phyloP scores from a whole-genome alignment of 2,888 invertebrate genomes.

The Sialis lutaria region DNA sequence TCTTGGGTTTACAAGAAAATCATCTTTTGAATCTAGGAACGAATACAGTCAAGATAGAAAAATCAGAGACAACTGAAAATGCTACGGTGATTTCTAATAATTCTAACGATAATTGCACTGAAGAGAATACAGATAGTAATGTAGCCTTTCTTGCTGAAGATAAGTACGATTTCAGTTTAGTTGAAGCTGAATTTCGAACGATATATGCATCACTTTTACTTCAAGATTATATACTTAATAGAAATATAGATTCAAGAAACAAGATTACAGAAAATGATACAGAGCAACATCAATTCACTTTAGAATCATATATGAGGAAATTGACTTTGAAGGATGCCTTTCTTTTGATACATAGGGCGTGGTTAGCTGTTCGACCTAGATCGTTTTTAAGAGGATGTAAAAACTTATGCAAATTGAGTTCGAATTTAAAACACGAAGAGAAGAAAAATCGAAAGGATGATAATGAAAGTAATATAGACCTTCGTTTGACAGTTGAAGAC shows the following conservation, averaged over 20 bases:
- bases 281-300: conserved; percentile 6
- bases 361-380: conserved; percentile 25
- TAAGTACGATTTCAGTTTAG: conserved; percentile 1
- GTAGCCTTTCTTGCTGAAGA: background rate
- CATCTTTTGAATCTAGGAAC: no score
- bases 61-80: no score
- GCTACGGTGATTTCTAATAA: no score
- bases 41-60: no score
- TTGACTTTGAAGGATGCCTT: conserved; percentile 28
- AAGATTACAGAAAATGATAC: background rate
- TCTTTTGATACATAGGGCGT: conserved; percentile 26
- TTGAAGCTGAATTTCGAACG: conserved; percentile 4
- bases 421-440: background rate
- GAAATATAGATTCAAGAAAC: no score
- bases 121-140: no score
- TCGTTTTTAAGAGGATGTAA: conserved; percentile 24
- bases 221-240: conserved; percentile 1
- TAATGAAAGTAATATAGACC: no score
- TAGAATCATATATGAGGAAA: conserved; percentile 13
- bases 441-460: background rate
- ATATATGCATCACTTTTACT: conserved; percentile 2
- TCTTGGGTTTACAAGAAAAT: no score
- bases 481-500: background rate
- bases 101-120: no score
- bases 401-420: background rate